Evolutionary conservation across 2,113 vertebrate species (phyloP), one percentile per base, ranked within the genome.

Genomic region (Ranitomeya imitator): DNA sequence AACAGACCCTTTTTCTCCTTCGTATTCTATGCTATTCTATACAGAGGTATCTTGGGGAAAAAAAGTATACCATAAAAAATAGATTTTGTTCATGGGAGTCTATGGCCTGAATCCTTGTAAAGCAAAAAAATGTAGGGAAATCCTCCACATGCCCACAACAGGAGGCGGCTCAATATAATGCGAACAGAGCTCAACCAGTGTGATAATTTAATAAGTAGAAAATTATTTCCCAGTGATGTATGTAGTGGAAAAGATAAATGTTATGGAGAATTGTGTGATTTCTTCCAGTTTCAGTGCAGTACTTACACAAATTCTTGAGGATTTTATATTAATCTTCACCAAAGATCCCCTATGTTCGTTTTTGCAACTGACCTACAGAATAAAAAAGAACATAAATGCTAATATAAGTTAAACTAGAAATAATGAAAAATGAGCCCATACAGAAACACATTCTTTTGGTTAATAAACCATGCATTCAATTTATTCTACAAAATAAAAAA

Each of bases 241-340:
- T 37, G 15, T 14, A 37, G 21, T 73, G 37, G 18, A n/a, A 77
- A 77, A 77, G 9, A 77, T 51, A 37, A 77, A n/a, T n/a, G 10
- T 10, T 54, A 78, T 12, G 54, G 0, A 78, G 8, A 54, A 23
- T 51, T 19, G 0, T 51, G 6, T 51, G 16, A 67, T 76, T 76
- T 26, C n/a, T 26, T 76, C n/a, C 21, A 55, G 18, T 79, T 74
- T 74, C 16, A 18, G 45, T 61, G 23, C 13, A 21, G 10, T 76
- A 88, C 87, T 88, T 84, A 88, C 87, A 57, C 87, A 88, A 76
- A 55, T 55, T 26, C 11, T 77, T 37, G 57, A 37, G n/a, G 23
- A 10, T 2, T 83, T 78, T n/a, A 78, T 84, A 11, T 83, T 78
- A 61, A 88, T 57, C n/a, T 65, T 88, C 14, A 88, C 11, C 7